A percentile compares a stretch with the other conserved stretches of the same genome.
Evolutionary conservation across 1,140 invertebrate genomes (phyloP).

Genomic region (Trichonephila clavipes): DNA sequence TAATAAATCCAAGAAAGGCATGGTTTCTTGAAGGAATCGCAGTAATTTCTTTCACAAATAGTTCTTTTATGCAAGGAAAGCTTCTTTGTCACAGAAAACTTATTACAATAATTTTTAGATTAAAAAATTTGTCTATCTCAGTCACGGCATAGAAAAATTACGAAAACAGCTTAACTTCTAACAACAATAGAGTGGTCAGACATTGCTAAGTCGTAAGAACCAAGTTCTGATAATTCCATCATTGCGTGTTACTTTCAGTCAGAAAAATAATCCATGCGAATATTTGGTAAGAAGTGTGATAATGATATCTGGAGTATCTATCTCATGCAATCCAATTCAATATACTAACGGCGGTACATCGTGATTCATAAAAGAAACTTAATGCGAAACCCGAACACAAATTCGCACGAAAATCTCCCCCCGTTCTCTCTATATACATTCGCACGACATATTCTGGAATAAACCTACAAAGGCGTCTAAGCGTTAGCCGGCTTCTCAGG

Average conservation of each 20-base stretch:
- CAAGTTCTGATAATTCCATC: background rate
- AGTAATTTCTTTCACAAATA: background rate
- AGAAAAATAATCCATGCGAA: conserved; percentile 10
- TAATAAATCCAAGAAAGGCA: conserved; percentile 40
- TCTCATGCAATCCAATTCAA: background rate
- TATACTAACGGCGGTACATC: background rate
- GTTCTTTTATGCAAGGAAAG: background rate
- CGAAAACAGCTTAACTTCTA: background rate
- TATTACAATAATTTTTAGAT: background rate
- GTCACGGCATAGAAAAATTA: background rate
- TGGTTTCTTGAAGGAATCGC: background rate
- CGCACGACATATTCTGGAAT: background rate
- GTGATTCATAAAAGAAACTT: conserved; percentile 25
- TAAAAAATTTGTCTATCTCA: background rate
- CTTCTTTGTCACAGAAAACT: background rate
- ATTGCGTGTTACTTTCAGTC: background rate
- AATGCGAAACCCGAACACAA: conserved; percentile 11
- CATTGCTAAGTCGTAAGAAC: background rate
- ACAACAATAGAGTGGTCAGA: background rate
- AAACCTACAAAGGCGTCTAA: background rate
- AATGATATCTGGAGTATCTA: background rate
- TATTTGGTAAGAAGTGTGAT: background rate
- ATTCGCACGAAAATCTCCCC: conserved; percentile 44
- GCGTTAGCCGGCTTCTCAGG: background rate
- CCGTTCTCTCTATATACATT: background rate